Percentiles rank a stretch among this genome's conserved stretches.
phyloP scores from a whole-genome alignment of 2,113 vertebrate species.

The Phrynocephalus versicolor region DNA sequence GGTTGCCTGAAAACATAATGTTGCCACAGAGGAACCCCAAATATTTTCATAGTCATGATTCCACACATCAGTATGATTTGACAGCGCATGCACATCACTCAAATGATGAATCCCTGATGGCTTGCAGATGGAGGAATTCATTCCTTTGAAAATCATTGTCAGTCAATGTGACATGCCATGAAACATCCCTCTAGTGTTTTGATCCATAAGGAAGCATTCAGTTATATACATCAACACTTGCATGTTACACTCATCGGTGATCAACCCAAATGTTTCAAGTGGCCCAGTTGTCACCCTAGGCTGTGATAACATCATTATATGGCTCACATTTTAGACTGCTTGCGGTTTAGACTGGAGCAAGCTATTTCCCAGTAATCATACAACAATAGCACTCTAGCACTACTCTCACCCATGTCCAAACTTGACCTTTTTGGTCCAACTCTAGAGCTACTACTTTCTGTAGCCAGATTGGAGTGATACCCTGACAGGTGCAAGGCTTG shows the following conservation, averaged over 20 bases:
- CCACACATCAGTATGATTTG: not conserved
- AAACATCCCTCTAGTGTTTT: not conserved
- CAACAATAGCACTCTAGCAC: too few relatives aligned
- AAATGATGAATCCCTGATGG: not conserved
- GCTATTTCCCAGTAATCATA: too few relatives aligned
- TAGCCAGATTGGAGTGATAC: too few relatives aligned
- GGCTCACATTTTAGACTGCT: too few relatives aligned
- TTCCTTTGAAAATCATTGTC: not conserved
- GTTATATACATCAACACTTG: not conserved
- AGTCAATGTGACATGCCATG: not conserved
- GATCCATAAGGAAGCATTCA: not conserved
- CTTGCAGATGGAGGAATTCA: not conserved
- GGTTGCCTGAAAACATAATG: not conserved
- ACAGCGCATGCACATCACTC: not conserved
- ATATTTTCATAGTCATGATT: not conserved
- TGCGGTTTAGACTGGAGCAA: too few relatives aligned
- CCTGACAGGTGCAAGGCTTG: too few relatives aligned
- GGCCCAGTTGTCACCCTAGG: too few relatives aligned
- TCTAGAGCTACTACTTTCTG: too few relatives aligned
- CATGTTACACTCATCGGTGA: not conserved
- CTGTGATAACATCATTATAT: too few relatives aligned
- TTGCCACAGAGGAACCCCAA: not conserved
- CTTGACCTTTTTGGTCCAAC: too few relatives aligned
- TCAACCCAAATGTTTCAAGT: too few relatives aligned
- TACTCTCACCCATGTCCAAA: too few relatives aligned